These are phyloP conservation scores for Hypanus sabinus DNA, from an alignment of 2,113 vertebrate species.

Conservation along the genomic window DNA sequence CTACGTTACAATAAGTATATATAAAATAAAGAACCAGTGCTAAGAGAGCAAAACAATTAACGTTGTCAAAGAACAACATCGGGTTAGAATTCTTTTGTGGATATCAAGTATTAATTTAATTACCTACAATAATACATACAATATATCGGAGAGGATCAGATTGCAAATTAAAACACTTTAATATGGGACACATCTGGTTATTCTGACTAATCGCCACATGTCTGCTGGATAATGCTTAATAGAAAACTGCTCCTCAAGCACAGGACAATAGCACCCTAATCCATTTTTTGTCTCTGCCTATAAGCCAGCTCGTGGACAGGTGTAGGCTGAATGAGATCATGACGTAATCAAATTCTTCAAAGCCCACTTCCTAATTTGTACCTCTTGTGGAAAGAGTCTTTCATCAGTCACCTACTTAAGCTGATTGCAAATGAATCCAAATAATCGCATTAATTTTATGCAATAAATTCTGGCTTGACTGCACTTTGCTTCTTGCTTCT, in stretches of 20 bases:
- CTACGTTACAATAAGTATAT: no score
- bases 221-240: slow-evolving; percentile 1
- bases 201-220: not conserved
- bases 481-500: not conserved
- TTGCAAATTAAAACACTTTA: not conserved
- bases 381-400: not conserved
- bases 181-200: slow-evolving; percentile 2
- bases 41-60: no score
- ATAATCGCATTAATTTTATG: slow-evolving; percentile 14
- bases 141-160: not conserved
- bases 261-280: slow-evolving; percentile 2
- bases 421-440: not conserved
- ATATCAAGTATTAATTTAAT: not conserved
- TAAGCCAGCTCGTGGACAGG: not conserved
- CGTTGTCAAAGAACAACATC: not conserved
- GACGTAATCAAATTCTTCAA: not conserved
- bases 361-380: slow-evolving; percentile 6
- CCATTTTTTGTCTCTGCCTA: not conserved
- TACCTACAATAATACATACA: not conserved
- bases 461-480: not conserved
- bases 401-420: not conserved
- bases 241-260: not conserved
- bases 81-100: not conserved
- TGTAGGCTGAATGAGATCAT: not conserved
- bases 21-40: no score